phyloP scores from a whole-genome alignment of 2,888 invertebrate species.

The Gymnocheta viridis region DNA sequence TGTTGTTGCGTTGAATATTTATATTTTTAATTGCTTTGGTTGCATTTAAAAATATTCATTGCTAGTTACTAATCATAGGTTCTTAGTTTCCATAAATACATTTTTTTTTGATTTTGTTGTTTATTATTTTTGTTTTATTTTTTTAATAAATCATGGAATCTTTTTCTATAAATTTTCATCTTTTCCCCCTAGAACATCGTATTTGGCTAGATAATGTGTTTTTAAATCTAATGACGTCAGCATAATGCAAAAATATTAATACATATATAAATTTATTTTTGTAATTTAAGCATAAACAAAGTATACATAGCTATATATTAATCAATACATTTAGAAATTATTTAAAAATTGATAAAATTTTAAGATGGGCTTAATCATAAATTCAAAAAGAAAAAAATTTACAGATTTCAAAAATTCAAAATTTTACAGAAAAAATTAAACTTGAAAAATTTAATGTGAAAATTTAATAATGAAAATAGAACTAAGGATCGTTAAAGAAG shows the following conservation, averaged over 20 bases:
- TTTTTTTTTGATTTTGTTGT: neutral
- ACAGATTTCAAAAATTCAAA: no score
- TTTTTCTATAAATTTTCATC: slow-evolving; percentile 29
- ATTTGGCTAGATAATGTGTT: slow-evolving; percentile 13
- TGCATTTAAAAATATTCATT: neutral
- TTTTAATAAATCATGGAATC: slow-evolving; percentile 25
- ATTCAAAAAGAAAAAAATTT: no score
- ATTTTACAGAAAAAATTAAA: no score
- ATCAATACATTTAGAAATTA: neutral
- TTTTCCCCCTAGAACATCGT: neutral
- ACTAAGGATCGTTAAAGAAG: no score
- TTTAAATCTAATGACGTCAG: slow-evolving; percentile 33
- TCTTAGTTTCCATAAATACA: neutral
- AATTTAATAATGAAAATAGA: no score
- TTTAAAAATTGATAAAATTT: neutral
- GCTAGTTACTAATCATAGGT: neutral
- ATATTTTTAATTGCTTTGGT: neutral
- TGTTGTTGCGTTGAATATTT: neutral
- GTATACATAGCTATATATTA: neutral
- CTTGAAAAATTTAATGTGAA: no score
- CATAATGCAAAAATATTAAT: neutral
- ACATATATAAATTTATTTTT: slow-evolving; percentile 5
- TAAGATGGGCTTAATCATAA: neutral
- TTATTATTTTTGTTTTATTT: slow-evolving; percentile 11
- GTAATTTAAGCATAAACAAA: neutral